These are phyloP conservation scores for Salmo trutta DNA, from an alignment of 2,797 vertebrate genomes.

Conservation along the genomic window DNA sequence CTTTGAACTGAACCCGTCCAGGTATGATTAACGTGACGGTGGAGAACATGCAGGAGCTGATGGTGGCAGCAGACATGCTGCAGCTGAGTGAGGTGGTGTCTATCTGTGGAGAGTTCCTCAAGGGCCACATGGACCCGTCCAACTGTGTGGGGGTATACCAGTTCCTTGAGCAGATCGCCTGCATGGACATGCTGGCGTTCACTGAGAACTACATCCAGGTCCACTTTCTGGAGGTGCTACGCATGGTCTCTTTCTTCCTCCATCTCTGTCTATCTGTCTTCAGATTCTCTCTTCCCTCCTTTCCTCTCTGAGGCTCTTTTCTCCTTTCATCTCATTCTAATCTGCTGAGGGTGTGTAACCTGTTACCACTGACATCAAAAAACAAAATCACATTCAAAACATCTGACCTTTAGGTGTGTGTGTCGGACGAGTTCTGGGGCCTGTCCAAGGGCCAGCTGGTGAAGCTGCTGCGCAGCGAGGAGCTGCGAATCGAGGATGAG, in stretches of 20 bases:
- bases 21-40: slow-evolving; percentile 86
- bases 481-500: slow-evolving; percentile 95
- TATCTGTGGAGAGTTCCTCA: slow-evolving; percentile 93
- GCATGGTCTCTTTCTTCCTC: background rate
- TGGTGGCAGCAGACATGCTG: slow-evolving; percentile 96
- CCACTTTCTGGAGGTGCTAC: slow-evolving; percentile 89
- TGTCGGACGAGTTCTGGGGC: slow-evolving; percentile 86
- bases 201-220: slow-evolving; percentile 94
- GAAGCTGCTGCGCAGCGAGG: slow-evolving; percentile 90
- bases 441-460: slow-evolving; percentile 91
- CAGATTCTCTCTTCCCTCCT: background rate
- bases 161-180: slow-evolving; percentile 94
- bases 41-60: slow-evolving; percentile 94
- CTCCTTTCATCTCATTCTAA: background rate
- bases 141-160: slow-evolving; percentile 97
- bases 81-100: slow-evolving; percentile 92
- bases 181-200: slow-evolving; percentile 88
- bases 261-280: background rate
- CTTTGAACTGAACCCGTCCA: slow-evolving; percentile 49
- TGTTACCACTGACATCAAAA: background rate
- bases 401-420: slow-evolving; percentile 67
- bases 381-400: too few relatives aligned
- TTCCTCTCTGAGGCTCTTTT: background rate
- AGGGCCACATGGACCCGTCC: slow-evolving; percentile 88
- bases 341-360: background rate